Evolutionary conservation across 2,888 invertebrate genomes (phyloP).

Genomic region (Zelleria hepariella): DNA sequence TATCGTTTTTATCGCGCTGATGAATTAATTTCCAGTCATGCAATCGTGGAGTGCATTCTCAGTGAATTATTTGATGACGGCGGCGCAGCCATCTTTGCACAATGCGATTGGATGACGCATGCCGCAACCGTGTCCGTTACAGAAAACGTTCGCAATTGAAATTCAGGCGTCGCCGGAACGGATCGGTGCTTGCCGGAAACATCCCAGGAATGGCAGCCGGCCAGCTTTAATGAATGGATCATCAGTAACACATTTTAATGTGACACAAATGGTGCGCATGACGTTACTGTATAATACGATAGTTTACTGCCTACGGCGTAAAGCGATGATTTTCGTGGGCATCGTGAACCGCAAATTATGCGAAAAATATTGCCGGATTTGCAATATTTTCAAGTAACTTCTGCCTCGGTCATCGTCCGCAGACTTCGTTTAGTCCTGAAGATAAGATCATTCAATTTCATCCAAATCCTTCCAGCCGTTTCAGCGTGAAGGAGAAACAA

Average conservation of each 20-base stretch:
- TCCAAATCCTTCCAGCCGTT: no score
- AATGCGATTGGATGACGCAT: constrained; percentile 43
- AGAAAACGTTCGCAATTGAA: constrained; percentile 45
- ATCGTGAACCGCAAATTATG: background rate
- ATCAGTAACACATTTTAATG: constrained; percentile 35
- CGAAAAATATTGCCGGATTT: background rate
- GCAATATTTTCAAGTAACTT: background rate
- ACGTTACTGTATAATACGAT: background rate
- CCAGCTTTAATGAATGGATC: constrained; percentile 48
- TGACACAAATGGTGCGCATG: constrained; percentile 17
- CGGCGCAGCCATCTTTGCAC: constrained; percentile 28
- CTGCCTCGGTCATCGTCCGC: no score
- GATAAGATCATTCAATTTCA: no score
- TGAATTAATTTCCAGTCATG: background rate
- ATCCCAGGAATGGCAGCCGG: constrained; percentile 51
- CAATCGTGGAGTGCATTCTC: background rate
- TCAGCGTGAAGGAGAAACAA: no score
- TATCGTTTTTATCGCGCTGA: background rate
- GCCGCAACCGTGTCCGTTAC: constrained; percentile 37
- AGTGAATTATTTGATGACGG: background rate
- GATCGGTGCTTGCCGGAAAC: constrained; percentile 53
- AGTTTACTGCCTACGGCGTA: background rate
- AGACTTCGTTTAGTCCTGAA: no score
- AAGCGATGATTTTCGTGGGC: background rate
- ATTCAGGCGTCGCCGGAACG: constrained; percentile 47